Evolutionary conservation across 2,888 invertebrate genomes (phyloP).

Genomic region (Chalcis sispes): DNA sequence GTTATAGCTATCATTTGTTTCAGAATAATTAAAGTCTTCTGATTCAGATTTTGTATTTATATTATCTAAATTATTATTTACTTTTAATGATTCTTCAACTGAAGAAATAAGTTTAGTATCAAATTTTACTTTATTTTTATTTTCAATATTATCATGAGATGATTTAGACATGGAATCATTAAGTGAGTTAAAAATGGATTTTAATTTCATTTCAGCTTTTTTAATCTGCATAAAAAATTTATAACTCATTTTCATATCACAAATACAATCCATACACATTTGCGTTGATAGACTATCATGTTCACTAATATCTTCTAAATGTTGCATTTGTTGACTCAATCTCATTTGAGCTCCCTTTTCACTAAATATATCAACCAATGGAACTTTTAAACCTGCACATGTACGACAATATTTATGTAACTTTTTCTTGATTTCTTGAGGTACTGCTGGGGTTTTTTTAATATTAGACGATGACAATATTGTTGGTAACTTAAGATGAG

Average conservation of each 20-base stretch:
- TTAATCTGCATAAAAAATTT: slow-evolving; percentile 75
- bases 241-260: slow-evolving; percentile 74
- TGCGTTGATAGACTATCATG: slow-evolving; percentile 71
- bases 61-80: not conserved
- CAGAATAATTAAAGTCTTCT: not conserved
- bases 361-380: slow-evolving; percentile 73
- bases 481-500: slow-evolving; percentile 67
- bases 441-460: slow-evolving; percentile 51
- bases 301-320: slow-evolving; percentile 69
- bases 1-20: slow-evolving; percentile 51
- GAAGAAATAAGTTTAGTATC: not conserved
- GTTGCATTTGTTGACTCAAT: slow-evolving; percentile 72
- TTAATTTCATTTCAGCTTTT: slow-evolving; percentile 72
- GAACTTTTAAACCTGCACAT: slow-evolving; percentile 72
- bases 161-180: slow-evolving; percentile 31
- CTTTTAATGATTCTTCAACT: not conserved
- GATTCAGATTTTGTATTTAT: not conserved
- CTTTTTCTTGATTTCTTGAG: slow-evolving; percentile 63
- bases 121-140: slow-evolving; percentile 15
- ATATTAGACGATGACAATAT: slow-evolving; percentile 40
- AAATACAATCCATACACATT: slow-evolving; percentile 75
- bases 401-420: slow-evolving; percentile 73
- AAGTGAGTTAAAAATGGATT: slow-evolving; percentile 63
- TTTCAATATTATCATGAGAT: not conserved
- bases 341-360: slow-evolving; percentile 73